These are phyloP conservation scores for Hymenopus coronatus DNA, from an alignment of 2,888 invertebrate species.

Conservation along the genomic window DNA sequence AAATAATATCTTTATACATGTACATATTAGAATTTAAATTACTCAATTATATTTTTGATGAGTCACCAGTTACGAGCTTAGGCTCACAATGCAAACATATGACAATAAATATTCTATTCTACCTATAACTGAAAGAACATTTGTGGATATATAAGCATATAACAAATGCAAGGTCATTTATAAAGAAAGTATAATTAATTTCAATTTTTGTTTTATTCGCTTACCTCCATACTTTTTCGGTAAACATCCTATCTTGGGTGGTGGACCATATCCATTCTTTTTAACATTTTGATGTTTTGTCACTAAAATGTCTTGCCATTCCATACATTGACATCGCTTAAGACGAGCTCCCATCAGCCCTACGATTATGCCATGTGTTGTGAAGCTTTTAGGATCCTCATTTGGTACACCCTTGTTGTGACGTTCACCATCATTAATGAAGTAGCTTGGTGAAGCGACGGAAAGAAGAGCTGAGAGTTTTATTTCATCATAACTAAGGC, in stretches of 20 bases:
- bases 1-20: no score
- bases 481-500: slow-evolving; percentile 63
- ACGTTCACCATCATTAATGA: slow-evolving; percentile 59
- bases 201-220: no score
- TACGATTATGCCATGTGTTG: slow-evolving; percentile 53
- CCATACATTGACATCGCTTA: slow-evolving; percentile 55
- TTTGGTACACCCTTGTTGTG: slow-evolving; percentile 52
- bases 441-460: slow-evolving; percentile 57
- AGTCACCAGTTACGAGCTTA: no score
- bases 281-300: slow-evolving; percentile 42
- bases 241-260: not conserved
- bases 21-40: no score
- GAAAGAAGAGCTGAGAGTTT: slow-evolving; percentile 59
- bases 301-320: slow-evolving; percentile 59
- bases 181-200: no score
- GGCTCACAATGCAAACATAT: no score
- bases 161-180: no score
- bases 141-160: no score
- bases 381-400: slow-evolving; percentile 48
- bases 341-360: slow-evolving; percentile 56
- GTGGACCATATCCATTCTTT: slow-evolving; percentile 22
- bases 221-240: not conserved
- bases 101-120: no score
- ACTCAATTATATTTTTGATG: no score
- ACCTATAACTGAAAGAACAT: no score